phyloP scores from a whole-genome alignment of 2,113 vertebrate species.

The Paralichthys olivaceus region DNA sequence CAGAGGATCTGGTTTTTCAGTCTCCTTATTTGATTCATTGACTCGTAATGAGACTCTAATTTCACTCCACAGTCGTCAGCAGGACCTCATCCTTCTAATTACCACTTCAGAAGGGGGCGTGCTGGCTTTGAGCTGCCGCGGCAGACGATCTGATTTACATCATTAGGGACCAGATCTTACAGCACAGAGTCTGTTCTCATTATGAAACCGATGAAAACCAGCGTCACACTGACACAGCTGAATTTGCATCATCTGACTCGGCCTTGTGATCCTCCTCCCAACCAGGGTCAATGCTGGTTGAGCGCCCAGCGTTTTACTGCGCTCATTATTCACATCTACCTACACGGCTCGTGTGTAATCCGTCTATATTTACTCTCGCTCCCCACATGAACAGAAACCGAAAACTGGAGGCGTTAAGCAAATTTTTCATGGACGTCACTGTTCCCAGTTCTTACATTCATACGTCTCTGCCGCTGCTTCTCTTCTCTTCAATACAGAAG shows the following conservation, averaged over 20 bases:
- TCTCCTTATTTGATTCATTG: conserved; percentile 36
- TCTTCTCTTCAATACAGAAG: too few species aligned
- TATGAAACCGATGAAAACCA: neutral
- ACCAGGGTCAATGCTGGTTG: neutral
- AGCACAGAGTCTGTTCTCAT: neutral
- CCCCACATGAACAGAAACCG: too few species aligned
- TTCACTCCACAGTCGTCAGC: conserved; percentile 10
- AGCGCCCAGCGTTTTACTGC: too few species aligned
- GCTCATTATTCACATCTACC: neutral
- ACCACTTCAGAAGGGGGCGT: conserved; percentile 37
- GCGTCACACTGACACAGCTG: too few species aligned
- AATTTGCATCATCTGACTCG: neutral
- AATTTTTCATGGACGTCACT: too few species aligned
- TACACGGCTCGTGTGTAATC: neutral
- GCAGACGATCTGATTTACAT: too few species aligned
- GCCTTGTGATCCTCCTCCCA: neutral
- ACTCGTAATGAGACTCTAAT: conserved; percentile 38
- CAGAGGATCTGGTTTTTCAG: neutral
- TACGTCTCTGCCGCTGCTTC: too few species aligned
- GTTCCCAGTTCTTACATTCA: too few species aligned
- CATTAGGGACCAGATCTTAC: neutral
- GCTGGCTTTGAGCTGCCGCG: too few species aligned
- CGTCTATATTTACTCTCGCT: neutral
- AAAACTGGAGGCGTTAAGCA: too few species aligned
- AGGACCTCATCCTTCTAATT: conserved; percentile 33